Evolutionary conservation across 2,888 invertebrate genomes (phyloP), one percentile per base, ranked within the genome.

Genomic region (Penaeus monodon): DNA sequence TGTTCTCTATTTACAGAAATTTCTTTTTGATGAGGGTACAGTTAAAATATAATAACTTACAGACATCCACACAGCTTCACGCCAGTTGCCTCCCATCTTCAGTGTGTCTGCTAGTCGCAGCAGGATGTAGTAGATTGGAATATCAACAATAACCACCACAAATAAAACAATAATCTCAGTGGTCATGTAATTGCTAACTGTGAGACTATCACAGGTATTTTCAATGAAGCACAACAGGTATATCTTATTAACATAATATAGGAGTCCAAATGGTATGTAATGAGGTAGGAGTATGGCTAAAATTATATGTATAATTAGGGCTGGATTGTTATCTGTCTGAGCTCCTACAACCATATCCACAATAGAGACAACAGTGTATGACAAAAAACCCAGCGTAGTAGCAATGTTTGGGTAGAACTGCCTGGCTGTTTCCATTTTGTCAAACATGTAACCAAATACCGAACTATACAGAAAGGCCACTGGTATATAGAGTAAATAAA

Each of bases 371-470:
- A 96, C 91, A 29, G 95, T 93, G 91, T 96, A 96, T 0, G 96
- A 96, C 90, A 96, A 94, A 80, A 96, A 94, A 0, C 96, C 96
- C 68, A 95, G 93, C 93, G 95, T 95, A 0, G 95, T 95, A 24
- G 95, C 95, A 49, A 96, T 94, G 91, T 96, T 96, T 0, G 96
- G 96, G 92, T 96, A 93, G 90, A 96, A 95, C 88, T 96, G 95
- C 91, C 96, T 96, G 1, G 96, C 96, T 8, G 96, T 96, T 92
- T 97, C 97, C 93, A 95, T 95, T 91, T 96, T 96, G 92, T 96
- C 95, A 92, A 97, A 97, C 81, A 96, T 94, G 91, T 96, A 97
- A 57, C 96, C 96, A 65, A 96, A 93, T 90, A 95, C 95, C 0
- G 96, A 95, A 91, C 95, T 95, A 92, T 96, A 95, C 90, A 97